phyloP scores from a whole-genome alignment of 1,140 invertebrate species.

The Marisa cornuarietis region DNA sequence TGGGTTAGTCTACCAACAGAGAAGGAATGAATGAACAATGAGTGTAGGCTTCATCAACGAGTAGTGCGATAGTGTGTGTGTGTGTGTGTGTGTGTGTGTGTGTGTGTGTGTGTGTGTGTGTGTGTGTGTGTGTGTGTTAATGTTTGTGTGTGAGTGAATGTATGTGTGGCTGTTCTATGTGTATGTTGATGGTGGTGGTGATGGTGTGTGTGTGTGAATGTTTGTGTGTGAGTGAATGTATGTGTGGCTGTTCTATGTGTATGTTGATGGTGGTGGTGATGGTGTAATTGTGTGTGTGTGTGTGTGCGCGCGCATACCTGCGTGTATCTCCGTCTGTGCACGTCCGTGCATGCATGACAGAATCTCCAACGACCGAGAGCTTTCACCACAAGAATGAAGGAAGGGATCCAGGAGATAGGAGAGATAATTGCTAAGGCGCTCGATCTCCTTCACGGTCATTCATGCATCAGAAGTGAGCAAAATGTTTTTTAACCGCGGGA shows the following conservation, averaged over 20 bases:
- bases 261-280: background rate
- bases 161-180: too few relatives aligned
- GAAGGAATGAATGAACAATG: too few relatives aligned
- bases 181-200: too few relatives aligned
- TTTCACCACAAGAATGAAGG: background rate
- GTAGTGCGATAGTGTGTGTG: background rate
- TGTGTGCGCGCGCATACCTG: background rate
- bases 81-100: slow-evolving; percentile 4
- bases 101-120: background rate
- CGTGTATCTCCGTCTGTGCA: background rate
- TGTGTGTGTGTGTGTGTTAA: background rate
- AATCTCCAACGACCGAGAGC: background rate
- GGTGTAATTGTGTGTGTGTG: background rate
- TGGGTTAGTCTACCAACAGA: too few relatives aligned
- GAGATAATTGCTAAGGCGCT: too few relatives aligned
- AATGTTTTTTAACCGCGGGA: background rate
- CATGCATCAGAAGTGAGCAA: background rate
- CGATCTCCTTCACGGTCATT: background rate
- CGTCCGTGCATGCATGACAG: background rate
- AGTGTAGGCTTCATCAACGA: too few relatives aligned
- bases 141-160: background rate
- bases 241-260: background rate
- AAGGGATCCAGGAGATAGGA: background rate
- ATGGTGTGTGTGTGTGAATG: background rate
- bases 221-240: slow-evolving; percentile 1